Evolutionary conservation across 2,797 vertebrate species (phyloP), one percentile per base, ranked within the genome.

Genomic region (Capromys pilorides): DNA sequence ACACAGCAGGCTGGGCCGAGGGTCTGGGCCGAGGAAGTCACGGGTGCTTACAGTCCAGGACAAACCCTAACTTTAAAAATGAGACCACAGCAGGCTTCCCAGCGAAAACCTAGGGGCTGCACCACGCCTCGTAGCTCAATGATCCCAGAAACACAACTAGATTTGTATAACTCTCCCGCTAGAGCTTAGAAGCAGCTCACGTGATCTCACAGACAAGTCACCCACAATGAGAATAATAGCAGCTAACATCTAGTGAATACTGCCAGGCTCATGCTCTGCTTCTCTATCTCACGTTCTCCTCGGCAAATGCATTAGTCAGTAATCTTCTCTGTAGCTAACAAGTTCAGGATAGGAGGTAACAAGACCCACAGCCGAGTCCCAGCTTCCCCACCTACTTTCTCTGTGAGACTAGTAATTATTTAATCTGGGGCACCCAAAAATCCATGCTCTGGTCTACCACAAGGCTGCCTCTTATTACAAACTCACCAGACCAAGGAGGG

Each of bases 401-500:
- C 19, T 45, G 51, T 62, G 75, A 59, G 26, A 28, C n/a, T 21
- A 13, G 59, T 36, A 88, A 78, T 90, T 7, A 33, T n/a, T 61
- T 36, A 51, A 51, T 62, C 51, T 61, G 49, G 28, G 31, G 26
- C 12, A n/a, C 41, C 61, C 10, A 0, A n/a, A 64, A 41, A 36
- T 1, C 33, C 75, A 66, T 0, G 24, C 8, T 61, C 54, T 71
- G 49, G 9, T 24, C 33, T 71, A 24, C 59, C 57, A 24, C 54
- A 36, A 45, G 45, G 31, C 88, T 73, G 33, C 1, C 3, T 8
- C 78, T 75, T 61, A 39, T 33, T 26, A 26, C 86, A 0, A 31
- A 98, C 98, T 98, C 96, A 98, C 98, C 97, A 22, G 4, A 36
- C 81, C 91, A 61, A 0, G 71, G 31, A 77, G 4, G 89, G 85